These are phyloP conservation scores for Athene cunicularia DNA, from an alignment of 2,113 vertebrate species.

Conservation along the genomic window DNA sequence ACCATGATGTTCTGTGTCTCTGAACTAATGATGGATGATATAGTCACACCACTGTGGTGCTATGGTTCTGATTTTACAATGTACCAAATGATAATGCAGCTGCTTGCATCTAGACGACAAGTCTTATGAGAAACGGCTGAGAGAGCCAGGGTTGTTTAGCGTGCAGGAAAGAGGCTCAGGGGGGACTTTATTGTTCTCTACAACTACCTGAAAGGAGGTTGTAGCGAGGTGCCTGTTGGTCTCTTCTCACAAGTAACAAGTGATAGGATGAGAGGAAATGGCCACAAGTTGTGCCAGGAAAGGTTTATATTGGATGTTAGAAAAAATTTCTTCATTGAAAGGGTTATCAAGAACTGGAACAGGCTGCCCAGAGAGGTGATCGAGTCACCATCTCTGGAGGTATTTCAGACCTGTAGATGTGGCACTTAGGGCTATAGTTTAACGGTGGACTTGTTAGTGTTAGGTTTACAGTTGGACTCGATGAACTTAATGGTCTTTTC, in stretches of 20 bases:
- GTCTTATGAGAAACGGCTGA: background rate
- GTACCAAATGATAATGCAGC: background rate
- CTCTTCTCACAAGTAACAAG: background rate
- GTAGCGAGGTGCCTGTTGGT: rapidly evolving
- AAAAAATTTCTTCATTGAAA: background rate
- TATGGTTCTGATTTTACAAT: background rate
- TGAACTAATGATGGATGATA: background rate
- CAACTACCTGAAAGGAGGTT: background rate
- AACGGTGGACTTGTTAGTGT: background rate
- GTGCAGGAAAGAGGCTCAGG: background rate
- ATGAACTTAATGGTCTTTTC: background rate
- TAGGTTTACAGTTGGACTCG: rapidly evolving
- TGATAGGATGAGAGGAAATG: background rate
- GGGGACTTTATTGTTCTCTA: background rate
- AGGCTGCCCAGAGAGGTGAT: background rate
- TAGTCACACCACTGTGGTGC: background rate
- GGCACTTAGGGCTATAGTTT: background rate
- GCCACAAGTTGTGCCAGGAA: rapidly evolving
- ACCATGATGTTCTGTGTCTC: background rate
- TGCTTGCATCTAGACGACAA: background rate
- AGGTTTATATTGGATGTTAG: background rate
- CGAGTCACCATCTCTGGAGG: background rate
- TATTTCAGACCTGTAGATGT: background rate
- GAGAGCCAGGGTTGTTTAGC: background rate
- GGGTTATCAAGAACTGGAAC: background rate